Evolutionary conservation across 1,140 invertebrate genomes (phyloP).

Genomic region (Eriosoma lanigerum): DNA sequence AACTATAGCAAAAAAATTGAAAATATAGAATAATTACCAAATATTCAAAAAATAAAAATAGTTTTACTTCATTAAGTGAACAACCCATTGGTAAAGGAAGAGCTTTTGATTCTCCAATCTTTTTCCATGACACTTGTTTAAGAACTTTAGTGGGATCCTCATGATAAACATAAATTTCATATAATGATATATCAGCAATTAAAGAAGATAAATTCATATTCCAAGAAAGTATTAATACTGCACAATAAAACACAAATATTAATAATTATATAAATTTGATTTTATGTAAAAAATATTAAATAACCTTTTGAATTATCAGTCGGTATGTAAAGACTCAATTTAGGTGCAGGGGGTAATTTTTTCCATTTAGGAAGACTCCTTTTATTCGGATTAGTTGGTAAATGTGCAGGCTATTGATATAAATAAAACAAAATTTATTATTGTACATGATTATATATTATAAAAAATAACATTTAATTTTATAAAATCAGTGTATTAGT

Average conservation of each 20-base stretch:
- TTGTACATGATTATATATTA: too few relatives aligned
- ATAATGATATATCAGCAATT: constrained; percentile 75
- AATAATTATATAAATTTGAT: not conserved
- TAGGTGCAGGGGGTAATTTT: constrained; percentile 75
- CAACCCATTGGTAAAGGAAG: constrained; percentile 93
- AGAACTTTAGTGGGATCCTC: constrained; percentile 68
- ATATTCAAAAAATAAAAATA: too few relatives aligned
- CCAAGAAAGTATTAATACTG: constrained; percentile 89
- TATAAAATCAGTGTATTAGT: too few relatives aligned
- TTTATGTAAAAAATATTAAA: not conserved
- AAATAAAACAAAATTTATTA: not conserved
- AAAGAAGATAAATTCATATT: constrained; percentile 71
- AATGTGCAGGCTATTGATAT: constrained; percentile 67
- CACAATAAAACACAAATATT: constrained; percentile 29
- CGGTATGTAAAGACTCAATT: constrained; percentile 77
- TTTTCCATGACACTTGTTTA: constrained; percentile 78
- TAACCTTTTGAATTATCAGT: constrained; percentile 59
- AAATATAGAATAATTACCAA: too few relatives aligned
- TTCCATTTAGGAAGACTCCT: constrained; percentile 65
- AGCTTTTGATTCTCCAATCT: constrained; percentile 92
- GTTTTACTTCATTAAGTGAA: constrained; percentile 78
- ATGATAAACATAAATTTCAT: constrained; percentile 92
- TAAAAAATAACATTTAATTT: too few relatives aligned
- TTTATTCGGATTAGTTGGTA: constrained; percentile 65
- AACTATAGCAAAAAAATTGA: constrained; percentile 63